A percentile compares a stretch with the other conserved stretches of the same genome.
phyloP scores from a whole-genome alignment of 2,888 invertebrate species.

The Capitulum mitella region DNA sequence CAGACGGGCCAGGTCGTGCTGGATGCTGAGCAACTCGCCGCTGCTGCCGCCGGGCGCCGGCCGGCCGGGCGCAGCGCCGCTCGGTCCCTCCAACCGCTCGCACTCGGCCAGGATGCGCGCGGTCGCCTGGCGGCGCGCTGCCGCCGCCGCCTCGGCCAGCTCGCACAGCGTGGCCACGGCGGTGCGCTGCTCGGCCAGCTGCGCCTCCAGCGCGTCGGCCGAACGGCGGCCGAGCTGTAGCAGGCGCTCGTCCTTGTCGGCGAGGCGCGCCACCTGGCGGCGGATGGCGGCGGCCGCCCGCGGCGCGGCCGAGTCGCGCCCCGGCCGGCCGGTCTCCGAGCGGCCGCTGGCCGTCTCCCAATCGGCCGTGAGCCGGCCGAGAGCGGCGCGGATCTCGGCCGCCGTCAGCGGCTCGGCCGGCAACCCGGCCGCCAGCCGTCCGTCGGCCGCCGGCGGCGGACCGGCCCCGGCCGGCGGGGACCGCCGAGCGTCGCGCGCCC shows the following conservation, averaged over 20 bases:
- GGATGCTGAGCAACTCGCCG: background rate
- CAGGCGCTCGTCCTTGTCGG: background rate
- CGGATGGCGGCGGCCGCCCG: background rate
- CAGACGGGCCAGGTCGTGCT: background rate
- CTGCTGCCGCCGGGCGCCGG: background rate
- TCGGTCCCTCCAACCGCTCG: background rate
- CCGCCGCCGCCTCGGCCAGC: background rate
- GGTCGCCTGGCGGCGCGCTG: background rate
- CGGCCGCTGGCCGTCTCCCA: background rate
- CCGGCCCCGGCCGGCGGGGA: background rate
- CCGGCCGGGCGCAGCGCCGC: too few species aligned
- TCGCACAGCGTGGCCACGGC: background rate
- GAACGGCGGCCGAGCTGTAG: background rate
- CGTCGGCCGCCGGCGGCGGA: background rate
- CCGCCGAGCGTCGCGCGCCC: background rate
- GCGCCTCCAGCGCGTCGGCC: background rate
- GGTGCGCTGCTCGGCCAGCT: conserved; percentile 1
- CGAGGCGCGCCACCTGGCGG: background rate
- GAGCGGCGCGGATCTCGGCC: background rate
- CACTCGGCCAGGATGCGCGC: background rate
- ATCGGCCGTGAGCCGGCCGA: background rate
- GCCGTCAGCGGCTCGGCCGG: background rate
- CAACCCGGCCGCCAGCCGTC: background rate
- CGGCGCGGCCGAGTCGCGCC: background rate
- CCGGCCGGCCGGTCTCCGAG: background rate